phyloP scores from a whole-genome alignment of 2,888 invertebrate genomes.

The Gymnoscelis rufifasciata region DNA sequence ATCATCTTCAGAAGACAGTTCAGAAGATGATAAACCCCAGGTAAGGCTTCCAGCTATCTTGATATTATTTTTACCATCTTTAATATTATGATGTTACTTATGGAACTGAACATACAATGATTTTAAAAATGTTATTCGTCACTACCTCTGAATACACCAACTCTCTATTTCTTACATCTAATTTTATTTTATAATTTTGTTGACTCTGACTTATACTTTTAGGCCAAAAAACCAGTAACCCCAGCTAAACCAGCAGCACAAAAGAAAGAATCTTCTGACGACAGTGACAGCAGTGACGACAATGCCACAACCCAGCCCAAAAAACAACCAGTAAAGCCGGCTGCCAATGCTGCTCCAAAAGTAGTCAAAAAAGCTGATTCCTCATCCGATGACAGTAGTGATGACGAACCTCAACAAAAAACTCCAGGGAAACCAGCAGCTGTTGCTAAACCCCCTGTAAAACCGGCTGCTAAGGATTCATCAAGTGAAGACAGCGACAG shows the following conservation, averaged over 20 bases:
- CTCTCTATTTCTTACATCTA: too few species aligned
- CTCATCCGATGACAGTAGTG: constrained; percentile 55
- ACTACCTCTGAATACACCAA: constrained; percentile 58
- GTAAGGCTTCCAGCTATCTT: constrained; percentile 11
- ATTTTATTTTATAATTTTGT: too few species aligned
- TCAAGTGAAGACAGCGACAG: constrained; percentile 47
- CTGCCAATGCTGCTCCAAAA: too few species aligned
- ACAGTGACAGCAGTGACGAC: too few species aligned
- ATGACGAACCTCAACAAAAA: constrained; percentile 41
- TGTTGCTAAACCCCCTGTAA: constrained; percentile 16
- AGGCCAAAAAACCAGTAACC: too few species aligned
- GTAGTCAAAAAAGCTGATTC: too few species aligned
- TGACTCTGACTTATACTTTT: too few species aligned
- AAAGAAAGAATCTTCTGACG: too few species aligned
- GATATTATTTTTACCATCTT: background rate
- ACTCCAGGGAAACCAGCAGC: constrained; percentile 13
- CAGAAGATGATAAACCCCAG: constrained; percentile 50
- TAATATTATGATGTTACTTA: constrained; percentile 21
- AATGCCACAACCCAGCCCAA: too few species aligned
- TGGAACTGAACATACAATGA: constrained; percentile 26
- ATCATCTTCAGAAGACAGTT: constrained; percentile 59
- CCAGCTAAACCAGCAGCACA: constrained; percentile 23
- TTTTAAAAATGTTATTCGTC: constrained; percentile 48
- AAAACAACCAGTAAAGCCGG: too few species aligned
- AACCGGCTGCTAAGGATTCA: constrained; percentile 29